Evolutionary conservation across 2,113 vertebrate genomes (phyloP).

Genomic region (Colius striatus): DNA sequence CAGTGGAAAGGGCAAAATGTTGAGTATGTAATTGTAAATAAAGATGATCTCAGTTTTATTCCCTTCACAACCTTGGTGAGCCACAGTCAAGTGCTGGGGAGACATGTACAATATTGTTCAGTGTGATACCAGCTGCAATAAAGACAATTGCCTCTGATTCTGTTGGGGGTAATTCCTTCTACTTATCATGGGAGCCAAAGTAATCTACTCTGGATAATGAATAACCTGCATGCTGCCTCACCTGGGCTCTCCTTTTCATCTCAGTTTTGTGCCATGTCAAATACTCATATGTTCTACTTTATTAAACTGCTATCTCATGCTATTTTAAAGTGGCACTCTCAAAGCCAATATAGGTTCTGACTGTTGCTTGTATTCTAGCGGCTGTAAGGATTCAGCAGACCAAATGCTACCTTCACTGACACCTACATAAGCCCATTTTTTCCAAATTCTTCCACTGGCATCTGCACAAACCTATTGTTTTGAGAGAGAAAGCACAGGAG

Average conservation of each 20-base stretch:
- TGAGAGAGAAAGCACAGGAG: not conserved
- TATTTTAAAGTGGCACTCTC: not conserved
- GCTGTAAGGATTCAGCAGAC: not conserved
- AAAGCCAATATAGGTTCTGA: not conserved
- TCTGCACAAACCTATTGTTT: not conserved
- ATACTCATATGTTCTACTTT: not conserved
- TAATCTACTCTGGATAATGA: not conserved
- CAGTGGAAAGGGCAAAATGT: not conserved
- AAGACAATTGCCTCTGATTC: not conserved
- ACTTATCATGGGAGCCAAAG: not conserved
- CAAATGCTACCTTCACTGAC: not conserved
- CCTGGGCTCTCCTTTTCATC: not conserved
- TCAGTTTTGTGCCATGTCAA: not conserved
- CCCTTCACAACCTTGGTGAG: not conserved
- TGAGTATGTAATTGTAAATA: not conserved
- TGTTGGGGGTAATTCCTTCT: conserved; percentile 1
- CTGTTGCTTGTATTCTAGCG: not conserved
- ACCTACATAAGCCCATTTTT: not conserved
- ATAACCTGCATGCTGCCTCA: not conserved
- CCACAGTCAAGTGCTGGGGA: not conserved
- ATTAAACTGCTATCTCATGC: not conserved
- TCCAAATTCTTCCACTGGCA: not conserved
- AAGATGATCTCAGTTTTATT: not conserved
- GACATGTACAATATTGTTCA: not conserved
- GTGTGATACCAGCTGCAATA: not conserved